Conservation (phyloP, 2,113 vertebrate species). For the Epinephelus fuscoguttatus region DNA sequence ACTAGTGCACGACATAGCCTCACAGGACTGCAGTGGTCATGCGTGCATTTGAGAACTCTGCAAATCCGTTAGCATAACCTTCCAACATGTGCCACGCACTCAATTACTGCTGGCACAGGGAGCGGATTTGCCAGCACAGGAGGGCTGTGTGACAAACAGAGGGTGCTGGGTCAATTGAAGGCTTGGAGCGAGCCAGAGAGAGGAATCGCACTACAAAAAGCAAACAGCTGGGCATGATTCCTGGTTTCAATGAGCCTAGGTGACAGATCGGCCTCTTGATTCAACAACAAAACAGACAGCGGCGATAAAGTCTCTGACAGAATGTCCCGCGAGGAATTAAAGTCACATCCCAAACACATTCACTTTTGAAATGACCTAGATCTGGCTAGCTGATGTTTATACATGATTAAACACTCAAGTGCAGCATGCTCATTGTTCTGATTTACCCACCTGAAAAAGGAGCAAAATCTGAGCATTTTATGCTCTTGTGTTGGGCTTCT, state of each 20-base stretch:
- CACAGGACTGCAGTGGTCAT: neutral
- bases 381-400: constrained; percentile 13
- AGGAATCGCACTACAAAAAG: constrained; percentile 5
- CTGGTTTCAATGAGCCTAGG: constrained; percentile 38
- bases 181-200: constrained; percentile 5
- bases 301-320: constrained; percentile 21
- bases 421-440: neutral
- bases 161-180: constrained; percentile 13
- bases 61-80: constrained; percentile 30
- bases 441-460: neutral
- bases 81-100: constrained; percentile 25
- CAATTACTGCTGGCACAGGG: constrained; percentile 19
- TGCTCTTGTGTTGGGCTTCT: neutral
- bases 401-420: constrained; percentile 5
- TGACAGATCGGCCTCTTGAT: constrained; percentile 35
- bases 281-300: constrained; percentile 30
- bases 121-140: constrained; percentile 17
- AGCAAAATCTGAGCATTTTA: neutral
- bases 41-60: constrained; percentile 10
- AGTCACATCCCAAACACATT: constrained; percentile 28
- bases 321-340: constrained; percentile 18
- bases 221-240: constrained; percentile 30
- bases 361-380: constrained; percentile 9
- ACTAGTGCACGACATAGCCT: neutral
- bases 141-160: constrained; percentile 31